Evolutionary conservation across 2,113 vertebrate species (phyloP), one percentile per base, ranked within the genome.

Genomic region (Pelmatolapia mariae): DNA sequence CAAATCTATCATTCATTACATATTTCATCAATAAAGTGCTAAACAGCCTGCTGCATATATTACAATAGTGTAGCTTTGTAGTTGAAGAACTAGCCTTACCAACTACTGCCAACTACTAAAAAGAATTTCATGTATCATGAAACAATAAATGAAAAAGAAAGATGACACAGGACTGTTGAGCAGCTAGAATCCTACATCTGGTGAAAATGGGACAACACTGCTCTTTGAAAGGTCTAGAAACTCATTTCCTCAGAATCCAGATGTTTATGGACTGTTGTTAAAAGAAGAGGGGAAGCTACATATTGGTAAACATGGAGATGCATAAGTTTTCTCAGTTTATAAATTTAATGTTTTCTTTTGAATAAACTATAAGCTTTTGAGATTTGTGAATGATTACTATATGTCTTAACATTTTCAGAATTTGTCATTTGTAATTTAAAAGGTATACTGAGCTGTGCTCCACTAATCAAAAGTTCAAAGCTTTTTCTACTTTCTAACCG

Each of bases 201-300:
- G 26, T 31, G 15, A 59, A 5, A 59, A 59, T 10, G 13, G 56
- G 13, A 59, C 4, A 59, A 59, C 0, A 29, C 2, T 59, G 2
- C 56, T 59, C 56, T 59, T 29, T 29, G 13, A 59, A 59, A 59
- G 26, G 26, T 59, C 15, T 31, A 18, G 57, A 29, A 59, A 59
- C 13, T 31, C 0, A 2, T 59, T 16, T 59, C 16, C 29, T 3
- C 15, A 2, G 16, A 33, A 19, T 33, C 15, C 57, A 10, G 57
- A 31, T 31, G 1, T 61, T 61, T 31, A 61, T 31, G 15, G 15
- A 61, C 26, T 61, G 15, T 31, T 61, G 57, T 61, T 31, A 31
- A 61, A 31, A 61, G 57, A 6, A 31, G 15, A 61, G 57, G 57
- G 26, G 1, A 0, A 3, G 15, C 57, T 31, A 61, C 2, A 0